Conservation (phyloP, 2,113 vertebrate genomes). For the Dasyprocta punctata region DNA sequence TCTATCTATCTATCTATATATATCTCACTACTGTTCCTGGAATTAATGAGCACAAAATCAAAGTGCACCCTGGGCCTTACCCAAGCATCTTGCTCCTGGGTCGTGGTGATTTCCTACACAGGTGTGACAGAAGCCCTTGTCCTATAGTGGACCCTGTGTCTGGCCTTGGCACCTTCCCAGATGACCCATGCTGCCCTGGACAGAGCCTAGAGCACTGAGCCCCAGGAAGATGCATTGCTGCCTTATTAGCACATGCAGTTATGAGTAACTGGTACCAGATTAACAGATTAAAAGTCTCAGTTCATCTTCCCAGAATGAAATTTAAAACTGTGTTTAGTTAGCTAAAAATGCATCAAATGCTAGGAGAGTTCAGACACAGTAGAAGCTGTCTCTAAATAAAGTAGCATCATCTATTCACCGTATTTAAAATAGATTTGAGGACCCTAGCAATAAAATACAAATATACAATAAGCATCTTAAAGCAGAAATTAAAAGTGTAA, state of each 20-base stretch:
- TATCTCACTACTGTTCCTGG: background rate
- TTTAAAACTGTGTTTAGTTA: background rate
- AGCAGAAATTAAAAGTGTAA: constrained; percentile 39
- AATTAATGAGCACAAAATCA: background rate
- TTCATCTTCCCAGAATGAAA: constrained; percentile 41
- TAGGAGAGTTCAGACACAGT: background rate
- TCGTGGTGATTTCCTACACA: background rate
- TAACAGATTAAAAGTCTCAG: background rate
- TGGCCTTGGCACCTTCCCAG: background rate
- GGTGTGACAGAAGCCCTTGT: accelerated
- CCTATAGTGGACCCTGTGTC: accelerated
- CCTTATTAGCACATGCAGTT: background rate
- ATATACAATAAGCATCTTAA: constrained; percentile 4
- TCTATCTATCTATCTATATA: background rate
- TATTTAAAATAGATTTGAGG: constrained; percentile 44
- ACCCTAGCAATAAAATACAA: background rate
- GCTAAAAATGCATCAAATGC: background rate
- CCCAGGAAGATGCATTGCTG: background rate
- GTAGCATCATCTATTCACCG: background rate
- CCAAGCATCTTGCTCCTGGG: background rate
- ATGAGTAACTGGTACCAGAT: background rate
- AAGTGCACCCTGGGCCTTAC: background rate
- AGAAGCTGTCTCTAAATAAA: constrained; percentile 8
- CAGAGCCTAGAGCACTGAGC: background rate
- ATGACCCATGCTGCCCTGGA: background rate